Percentiles rank a stretch among this genome's conserved stretches.
phyloP scores from a whole-genome alignment of 2,113 vertebrate species.

The Eonycteris spelaea region DNA sequence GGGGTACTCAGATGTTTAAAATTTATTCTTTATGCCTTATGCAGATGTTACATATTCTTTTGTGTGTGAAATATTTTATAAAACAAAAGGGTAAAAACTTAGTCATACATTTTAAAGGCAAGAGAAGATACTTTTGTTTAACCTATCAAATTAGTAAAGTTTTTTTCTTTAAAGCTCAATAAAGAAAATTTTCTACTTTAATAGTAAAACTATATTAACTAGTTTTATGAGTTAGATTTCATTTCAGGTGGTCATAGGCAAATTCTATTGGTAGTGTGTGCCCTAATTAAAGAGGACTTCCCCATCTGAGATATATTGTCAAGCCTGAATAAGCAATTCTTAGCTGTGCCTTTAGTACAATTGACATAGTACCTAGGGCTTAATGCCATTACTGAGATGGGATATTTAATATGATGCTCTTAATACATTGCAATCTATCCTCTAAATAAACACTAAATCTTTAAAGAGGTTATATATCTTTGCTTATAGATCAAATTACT shows the following conservation, averaged over 20 bases:
- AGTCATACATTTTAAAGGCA: background rate
- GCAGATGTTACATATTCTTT: background rate
- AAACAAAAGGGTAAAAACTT: background rate
- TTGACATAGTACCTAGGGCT: background rate
- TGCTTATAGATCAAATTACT: slow-evolving; percentile 29
- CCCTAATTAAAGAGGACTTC: background rate
- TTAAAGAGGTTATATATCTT: slow-evolving; percentile 29
- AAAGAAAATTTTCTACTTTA: background rate
- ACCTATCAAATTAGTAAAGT: background rate
- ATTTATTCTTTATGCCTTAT: background rate
- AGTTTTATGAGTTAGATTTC: background rate
- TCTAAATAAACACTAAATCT: slow-evolving; percentile 41
- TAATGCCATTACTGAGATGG: background rate
- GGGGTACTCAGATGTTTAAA: background rate
- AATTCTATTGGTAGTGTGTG: background rate
- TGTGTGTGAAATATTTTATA: background rate
- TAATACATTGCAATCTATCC: background rate
- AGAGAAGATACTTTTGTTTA: background rate
- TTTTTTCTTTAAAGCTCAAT: background rate
- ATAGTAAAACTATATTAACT: slow-evolving; percentile 13
- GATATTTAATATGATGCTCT: background rate
- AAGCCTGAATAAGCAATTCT: background rate
- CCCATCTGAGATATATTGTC: background rate
- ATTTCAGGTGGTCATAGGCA: background rate
- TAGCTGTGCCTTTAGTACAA: background rate